phyloP scores from a whole-genome alignment of 1,140 invertebrate genomes.

The Chironomus tepperi region DNA sequence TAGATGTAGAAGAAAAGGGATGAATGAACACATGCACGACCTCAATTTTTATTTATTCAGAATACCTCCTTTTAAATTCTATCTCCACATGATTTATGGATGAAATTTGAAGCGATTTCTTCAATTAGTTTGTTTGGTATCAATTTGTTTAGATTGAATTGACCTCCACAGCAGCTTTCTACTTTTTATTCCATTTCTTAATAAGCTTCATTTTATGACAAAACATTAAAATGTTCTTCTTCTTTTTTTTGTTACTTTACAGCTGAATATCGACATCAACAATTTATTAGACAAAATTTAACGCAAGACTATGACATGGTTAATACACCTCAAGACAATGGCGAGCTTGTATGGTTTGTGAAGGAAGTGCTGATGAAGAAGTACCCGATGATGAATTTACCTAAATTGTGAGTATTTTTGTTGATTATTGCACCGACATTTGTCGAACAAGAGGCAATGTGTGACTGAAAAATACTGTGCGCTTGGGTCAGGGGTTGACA shows the following conservation, averaged over 20 bases:
- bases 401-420: slow-evolving; percentile 25
- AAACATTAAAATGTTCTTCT: not conserved
- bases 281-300: slow-evolving; percentile 57
- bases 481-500: no score
- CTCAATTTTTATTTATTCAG: not conserved
- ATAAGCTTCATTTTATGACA: not conserved
- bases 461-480: no score
- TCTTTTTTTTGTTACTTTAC: slow-evolving; percentile 25
- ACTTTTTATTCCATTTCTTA: not conserved
- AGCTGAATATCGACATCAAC: slow-evolving; percentile 52
- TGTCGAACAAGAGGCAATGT: no score
- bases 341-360: slow-evolving; percentile 60
- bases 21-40: not conserved
- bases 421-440: no score
- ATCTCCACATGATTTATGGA: not conserved
- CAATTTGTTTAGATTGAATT: slow-evolving; percentile 16
- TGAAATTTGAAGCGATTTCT: not conserved
- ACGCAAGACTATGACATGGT: slow-evolving; percentile 62
- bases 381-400: slow-evolving; percentile 39
- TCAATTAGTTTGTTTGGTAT: slow-evolving; percentile 12
- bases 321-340: slow-evolving; percentile 60
- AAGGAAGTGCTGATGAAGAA: slow-evolving; percentile 50
- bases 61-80: not conserved
- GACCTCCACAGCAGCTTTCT: not conserved
- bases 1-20: not conserved